Evolutionary conservation across 1,140 invertebrate species (phyloP), one percentile per base, ranked within the genome.

Genomic region (Triops cancriformis): DNA sequence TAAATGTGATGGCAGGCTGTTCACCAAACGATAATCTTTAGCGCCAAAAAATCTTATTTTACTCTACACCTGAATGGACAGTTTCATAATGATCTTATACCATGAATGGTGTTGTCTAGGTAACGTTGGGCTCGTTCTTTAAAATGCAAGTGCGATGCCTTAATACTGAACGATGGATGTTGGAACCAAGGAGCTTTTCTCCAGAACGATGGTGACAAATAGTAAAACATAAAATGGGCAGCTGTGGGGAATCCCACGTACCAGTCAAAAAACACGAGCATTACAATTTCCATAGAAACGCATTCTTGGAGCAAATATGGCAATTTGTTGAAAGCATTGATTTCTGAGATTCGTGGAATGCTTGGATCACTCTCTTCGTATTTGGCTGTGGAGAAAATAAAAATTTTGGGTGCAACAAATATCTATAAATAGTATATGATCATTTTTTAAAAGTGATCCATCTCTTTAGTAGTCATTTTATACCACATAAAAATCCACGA

Each of bases 331-430:
- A 64, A 23, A 64, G 51, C 51, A 64, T 64, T 64, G 14, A 64
- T 64, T 64, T 64, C 51, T 64, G 51, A 64, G 51, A 64, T 64
- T 64, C 51, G 14, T 18, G 51, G 51, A 64, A 64, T 64, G 51
- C 51, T 23, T 64, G 51, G 51, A 64, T 64, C 51, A 64, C 14
- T 9, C 23, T 64, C 51, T 64, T 64, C 51, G 18, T 14, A 64
- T 64, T 64, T 64, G 51, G 51, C 51, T 64, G 23, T 5, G 51
- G 6, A 64, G 6, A 5, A 23, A 0, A 64, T 12, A 3, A 14
- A 18, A 11, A n/a, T 64, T 37, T 37, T 37, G 31, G 31, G 31
- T 37, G 7, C n/a, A n/a, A n/a, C n/a, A n/a, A n/a, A n/a, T n/a
- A n/a, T n/a, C n/a, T n/a, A n/a, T n/a, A n/a, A n/a, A n/a, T n/a